Percentiles rank a stretch among this genome's conserved stretches.
Evolutionary conservation across 2,797 vertebrate genomes (phyloP).

Genomic region (Premnoplex brunnescens): DNA sequence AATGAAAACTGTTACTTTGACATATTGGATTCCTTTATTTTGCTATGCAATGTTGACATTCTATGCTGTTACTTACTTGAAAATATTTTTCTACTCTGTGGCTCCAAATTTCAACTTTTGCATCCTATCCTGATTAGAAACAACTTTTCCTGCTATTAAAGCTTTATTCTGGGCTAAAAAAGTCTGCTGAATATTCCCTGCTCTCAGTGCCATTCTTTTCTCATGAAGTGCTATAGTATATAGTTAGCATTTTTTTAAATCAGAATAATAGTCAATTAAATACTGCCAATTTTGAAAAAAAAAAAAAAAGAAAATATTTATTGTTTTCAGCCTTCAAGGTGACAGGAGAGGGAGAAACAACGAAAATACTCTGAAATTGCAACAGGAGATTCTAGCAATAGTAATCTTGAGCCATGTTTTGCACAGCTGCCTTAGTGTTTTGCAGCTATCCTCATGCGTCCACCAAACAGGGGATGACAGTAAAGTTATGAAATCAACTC

Average conservation of each 20-base stretch:
- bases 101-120: not conserved
- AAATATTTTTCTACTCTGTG: not conserved
- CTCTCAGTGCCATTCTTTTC: not conserved
- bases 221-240: not conserved
- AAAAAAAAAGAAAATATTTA: not conserved
- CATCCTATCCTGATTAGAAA: not conserved
- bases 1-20: not conserved
- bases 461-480: not conserved
- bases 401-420: not conserved
- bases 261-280: not conserved
- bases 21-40: not conserved
- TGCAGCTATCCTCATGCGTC: not conserved
- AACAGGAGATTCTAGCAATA: not conserved
- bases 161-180: not conserved
- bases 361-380: not conserved
- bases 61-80: not conserved
- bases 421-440: not conserved
- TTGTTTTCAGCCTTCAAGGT: not conserved
- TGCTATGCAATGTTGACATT: not conserved
- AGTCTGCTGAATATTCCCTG: not conserved
- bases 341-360: not conserved
- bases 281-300: not conserved
- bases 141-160: not conserved
- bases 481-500: not conserved
- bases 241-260: not conserved